A percentile compares a stretch with the other conserved stretches of the same genome.
phyloP scores from a whole-genome alignment of 2,888 invertebrate genomes.

The Parelbella ahira region DNA sequence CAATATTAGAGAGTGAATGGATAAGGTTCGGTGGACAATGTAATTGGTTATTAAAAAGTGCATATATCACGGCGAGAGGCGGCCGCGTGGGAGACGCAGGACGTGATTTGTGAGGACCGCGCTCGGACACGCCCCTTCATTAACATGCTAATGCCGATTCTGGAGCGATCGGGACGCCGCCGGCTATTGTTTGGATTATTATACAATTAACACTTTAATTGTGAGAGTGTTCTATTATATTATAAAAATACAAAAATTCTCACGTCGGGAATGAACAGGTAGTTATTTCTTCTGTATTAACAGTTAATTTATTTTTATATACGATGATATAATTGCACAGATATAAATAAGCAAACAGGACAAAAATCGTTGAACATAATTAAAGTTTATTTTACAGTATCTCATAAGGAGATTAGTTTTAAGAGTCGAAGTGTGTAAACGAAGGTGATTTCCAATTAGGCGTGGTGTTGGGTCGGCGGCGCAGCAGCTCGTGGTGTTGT shows the following conservation, averaged over 20 bases:
- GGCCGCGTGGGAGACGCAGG: conserved; percentile 52
- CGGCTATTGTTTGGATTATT: conserved; percentile 29
- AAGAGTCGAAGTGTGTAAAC: conserved; percentile 33
- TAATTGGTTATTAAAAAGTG: conserved; percentile 74
- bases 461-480: conserved; percentile 34
- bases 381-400: conserved; percentile 10
- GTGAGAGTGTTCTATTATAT: conserved; percentile 18
- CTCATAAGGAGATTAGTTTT: conserved; percentile 22
- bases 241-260: too few relatives aligned
- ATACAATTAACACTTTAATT: conserved; percentile 30
- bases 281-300: too few relatives aligned
- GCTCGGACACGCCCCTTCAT: conserved; percentile 65
- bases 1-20: conserved; percentile 8
- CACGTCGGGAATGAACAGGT: too few relatives aligned
- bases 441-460: conserved; percentile 39
- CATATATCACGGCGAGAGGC: conserved; percentile 58
- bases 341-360: too few relatives aligned
- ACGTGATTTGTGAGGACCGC: conserved; percentile 55
- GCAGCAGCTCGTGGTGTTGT: conserved; percentile 38
- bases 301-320: too few relatives aligned
- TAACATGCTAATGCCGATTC: conserved; percentile 73
- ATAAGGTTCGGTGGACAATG: conserved; percentile 47
- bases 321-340: too few relatives aligned
- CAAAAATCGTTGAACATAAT: too few relatives aligned
- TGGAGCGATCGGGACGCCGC: conserved; percentile 45